phyloP scores from a whole-genome alignment of 2,888 invertebrate genomes.

The Acanthopleura granulata region DNA sequence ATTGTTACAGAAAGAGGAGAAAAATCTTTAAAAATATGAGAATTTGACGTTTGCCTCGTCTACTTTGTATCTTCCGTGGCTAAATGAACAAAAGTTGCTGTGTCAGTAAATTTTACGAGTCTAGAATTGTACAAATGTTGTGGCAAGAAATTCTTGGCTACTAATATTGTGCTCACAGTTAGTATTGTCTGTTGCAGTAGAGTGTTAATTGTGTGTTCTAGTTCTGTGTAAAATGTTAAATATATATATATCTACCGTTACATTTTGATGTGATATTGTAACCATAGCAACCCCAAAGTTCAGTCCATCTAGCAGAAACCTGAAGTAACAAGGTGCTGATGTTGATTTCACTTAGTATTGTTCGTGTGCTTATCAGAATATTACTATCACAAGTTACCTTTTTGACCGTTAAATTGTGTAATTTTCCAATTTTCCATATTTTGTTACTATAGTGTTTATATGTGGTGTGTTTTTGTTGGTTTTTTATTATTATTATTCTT shows the following conservation, averaged over 20 bases:
- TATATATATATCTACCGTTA: slow-evolving; percentile 16
- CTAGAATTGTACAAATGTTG: neutral
- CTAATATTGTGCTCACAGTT: slow-evolving; percentile 8
- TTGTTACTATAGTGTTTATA: slow-evolving; percentile 18
- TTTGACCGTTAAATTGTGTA: slow-evolving; percentile 9
- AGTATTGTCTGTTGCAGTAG: slow-evolving; percentile 9
- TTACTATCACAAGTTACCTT: neutral
- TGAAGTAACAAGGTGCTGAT: too few species aligned
- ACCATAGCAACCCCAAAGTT: neutral
- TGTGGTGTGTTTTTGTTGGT: slow-evolving; percentile 17
- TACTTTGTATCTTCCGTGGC: neutral
- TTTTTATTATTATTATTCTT: slow-evolving; percentile 5
- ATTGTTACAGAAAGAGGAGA: neutral
- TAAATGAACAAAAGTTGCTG: too few species aligned
- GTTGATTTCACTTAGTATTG: slow-evolving; percentile 5
- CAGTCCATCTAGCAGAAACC: too few species aligned
- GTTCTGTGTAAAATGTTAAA: slow-evolving; percentile 14
- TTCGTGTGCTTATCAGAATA: slow-evolving; percentile 12
- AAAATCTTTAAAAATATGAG: neutral
- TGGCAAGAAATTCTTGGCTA: slow-evolving; percentile 2
- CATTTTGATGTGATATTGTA: slow-evolving; percentile 9
- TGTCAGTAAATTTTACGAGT: too few species aligned
- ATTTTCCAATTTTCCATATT: slow-evolving; percentile 17
- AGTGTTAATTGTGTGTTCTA: neutral
- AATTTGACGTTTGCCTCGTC: neutral